A percentile compares a stretch with the other conserved stretches of the same genome.
Evolutionary conservation across 2,888 invertebrate species (phyloP).

Genomic region (Tanypteryx hageni): DNA sequence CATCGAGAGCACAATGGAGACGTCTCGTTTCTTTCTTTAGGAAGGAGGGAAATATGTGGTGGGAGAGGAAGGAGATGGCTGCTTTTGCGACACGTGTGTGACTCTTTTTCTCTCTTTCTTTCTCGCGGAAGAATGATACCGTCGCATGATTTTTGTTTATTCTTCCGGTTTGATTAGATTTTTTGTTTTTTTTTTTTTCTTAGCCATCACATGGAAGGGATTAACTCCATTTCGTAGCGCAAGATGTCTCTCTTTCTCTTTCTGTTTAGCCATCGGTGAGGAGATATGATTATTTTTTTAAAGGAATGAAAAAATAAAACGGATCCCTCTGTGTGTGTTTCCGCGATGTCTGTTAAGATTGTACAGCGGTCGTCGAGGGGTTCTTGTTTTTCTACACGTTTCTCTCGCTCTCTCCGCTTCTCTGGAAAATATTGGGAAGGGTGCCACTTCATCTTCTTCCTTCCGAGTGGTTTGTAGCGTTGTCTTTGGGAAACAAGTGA

Average conservation of each 20-base stretch:
- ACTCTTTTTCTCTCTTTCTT: not conserved
- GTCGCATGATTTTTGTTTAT: not conserved
- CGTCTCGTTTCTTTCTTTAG: not conserved
- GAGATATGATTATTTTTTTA: not conserved
- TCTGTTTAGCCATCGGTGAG: not conserved
- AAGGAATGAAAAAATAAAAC: not conserved
- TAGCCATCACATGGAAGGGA: not conserved
- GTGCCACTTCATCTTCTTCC: too few relatives aligned
- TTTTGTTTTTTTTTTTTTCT: not conserved
- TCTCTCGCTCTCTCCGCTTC: too few relatives aligned
- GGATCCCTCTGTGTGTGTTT: too few relatives aligned
- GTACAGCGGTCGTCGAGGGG: too few relatives aligned
- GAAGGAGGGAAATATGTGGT: not conserved
- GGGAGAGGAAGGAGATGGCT: too few relatives aligned
- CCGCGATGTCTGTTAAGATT: too few relatives aligned
- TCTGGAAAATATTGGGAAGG: too few relatives aligned
- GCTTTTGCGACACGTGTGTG: not conserved
- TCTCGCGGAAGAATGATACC: not conserved
- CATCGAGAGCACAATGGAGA: constrained; percentile 8
- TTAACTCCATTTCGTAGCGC: not conserved
- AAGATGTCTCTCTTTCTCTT: not conserved
- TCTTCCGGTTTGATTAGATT: not conserved
- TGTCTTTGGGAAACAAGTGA: too few relatives aligned
- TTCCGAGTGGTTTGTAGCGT: too few relatives aligned
- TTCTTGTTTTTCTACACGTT: too few relatives aligned